These are phyloP conservation scores for Drosophila dunni DNA, from an alignment of 1,140 invertebrate genomes.

Conservation along the genomic window DNA sequence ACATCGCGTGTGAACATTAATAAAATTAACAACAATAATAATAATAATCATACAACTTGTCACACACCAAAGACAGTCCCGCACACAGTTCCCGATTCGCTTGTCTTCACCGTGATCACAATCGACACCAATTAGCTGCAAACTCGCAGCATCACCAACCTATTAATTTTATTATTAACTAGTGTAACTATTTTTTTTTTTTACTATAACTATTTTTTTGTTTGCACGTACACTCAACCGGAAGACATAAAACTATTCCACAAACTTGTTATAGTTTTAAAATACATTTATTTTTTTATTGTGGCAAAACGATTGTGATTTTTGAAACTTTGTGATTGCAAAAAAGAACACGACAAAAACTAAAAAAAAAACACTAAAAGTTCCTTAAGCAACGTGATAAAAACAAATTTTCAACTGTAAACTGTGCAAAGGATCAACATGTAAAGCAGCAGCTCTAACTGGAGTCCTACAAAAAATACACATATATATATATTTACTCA, in stretches of 20 bases:
- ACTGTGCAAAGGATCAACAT: background rate
- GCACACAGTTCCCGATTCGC: slow-evolving; percentile 25
- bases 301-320: slow-evolving; percentile 73
- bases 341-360: slow-evolving; percentile 63
- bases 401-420: slow-evolving; percentile 42
- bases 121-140: slow-evolving; percentile 31
- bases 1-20: slow-evolving; percentile 35
- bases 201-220: slow-evolving; percentile 23
- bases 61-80: slow-evolving; percentile 49
- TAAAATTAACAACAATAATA: slow-evolving; percentile 25
- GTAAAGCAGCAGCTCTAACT: slow-evolving; percentile 5
- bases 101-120: background rate
- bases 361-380: slow-evolving; percentile 64
- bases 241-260: background rate
- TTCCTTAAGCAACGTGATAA: slow-evolving; percentile 78
- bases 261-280: slow-evolving; percentile 19
- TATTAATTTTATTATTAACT: slow-evolving; percentile 1
- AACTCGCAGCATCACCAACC: background rate
- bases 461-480: background rate
- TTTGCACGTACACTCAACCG: slow-evolving; percentile 13
- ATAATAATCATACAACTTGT: slow-evolving; percentile 28
- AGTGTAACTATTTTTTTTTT: background rate
- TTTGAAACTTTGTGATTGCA: slow-evolving; percentile 77
- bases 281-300: slow-evolving; percentile 49
- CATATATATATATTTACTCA: background rate